Base-by-base conservation (phyloP, 2,797 vertebrate genomes). In the Sebastes hubbsi region DNA sequence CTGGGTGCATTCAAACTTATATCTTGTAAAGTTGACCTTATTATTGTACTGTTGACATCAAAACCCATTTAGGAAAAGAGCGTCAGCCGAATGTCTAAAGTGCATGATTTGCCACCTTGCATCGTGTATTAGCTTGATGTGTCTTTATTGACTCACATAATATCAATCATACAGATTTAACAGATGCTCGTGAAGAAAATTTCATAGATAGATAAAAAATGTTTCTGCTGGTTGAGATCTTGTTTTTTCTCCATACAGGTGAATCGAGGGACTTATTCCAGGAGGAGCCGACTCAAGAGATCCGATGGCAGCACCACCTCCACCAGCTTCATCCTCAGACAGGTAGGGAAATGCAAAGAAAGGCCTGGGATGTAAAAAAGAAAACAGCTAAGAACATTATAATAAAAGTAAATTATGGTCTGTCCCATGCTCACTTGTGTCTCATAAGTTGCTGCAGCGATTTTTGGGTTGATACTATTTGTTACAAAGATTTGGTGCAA, bases 231-330 rank as follows among this genome's bases (percentile, higher is more conserved):
- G 22, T 56, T 79, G 22, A 54, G 3, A 34, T 56, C 5, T 78
- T 20, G 20, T 24, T 22, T 3, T 4, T 10, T 25, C 12, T 24
- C 8, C 34, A 4, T 1, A 1, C 89, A 96, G 98, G 98, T 98
- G 87, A 96, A 96, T 90, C 93, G 97, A 89, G 98, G 97, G 81
- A 99, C 98, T 61, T 97, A 98, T 63, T 97, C 97, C 27, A 95
- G 98, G 78, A 96, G 98, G 88, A 98, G 98, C 92, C 96, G 97
- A 8, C 93, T 99, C 75, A 99, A 98, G 89, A 95, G 98, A 76
- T 99, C 98, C 0, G 98, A 99, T 93, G 98, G 98, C 88, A 98
- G 97, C 95, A 99, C 98, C 82, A 98, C 98, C 67, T 98, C 98
- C 80, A 99, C 98, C 91, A 98, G 98, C 90, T 99, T 99, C 95